Conservation (phyloP, 2,888 invertebrate species). For the Cremastinae sp. region DNA sequence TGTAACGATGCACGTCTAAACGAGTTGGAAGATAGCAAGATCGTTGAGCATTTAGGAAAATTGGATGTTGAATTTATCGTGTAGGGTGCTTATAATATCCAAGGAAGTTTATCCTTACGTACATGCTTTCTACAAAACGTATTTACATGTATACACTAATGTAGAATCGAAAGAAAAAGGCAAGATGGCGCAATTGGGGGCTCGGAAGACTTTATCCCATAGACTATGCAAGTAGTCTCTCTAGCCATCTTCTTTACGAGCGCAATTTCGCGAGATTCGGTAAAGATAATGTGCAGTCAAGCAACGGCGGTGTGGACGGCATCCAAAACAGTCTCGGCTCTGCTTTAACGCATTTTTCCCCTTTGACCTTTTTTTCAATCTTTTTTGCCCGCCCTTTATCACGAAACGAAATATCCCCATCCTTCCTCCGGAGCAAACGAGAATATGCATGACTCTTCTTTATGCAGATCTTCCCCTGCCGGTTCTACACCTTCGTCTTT, state of each 20-base stretch:
- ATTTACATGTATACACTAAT: conserved; percentile 7
- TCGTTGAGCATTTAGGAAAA: conserved; percentile 60
- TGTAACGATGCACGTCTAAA: conserved; percentile 35
- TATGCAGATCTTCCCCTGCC: conserved; percentile 42
- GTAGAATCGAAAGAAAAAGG: conserved; percentile 10
- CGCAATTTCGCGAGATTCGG: conserved; percentile 66
- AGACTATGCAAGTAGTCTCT: conserved; percentile 21
- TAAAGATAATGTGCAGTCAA: conserved; percentile 60
- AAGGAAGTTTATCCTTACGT: conserved; percentile 14
- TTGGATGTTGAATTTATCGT: conserved; percentile 66
- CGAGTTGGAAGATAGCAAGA: conserved; percentile 14
- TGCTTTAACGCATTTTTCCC: conserved; percentile 38
- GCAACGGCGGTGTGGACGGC: conserved; percentile 50
- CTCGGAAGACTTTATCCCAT: conserved; percentile 32
- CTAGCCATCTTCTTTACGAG: conserved; percentile 60
- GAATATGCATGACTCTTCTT: conserved; percentile 55
- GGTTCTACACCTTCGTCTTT: background rate
- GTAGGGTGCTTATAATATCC: conserved; percentile 54
- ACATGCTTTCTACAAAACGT: background rate
- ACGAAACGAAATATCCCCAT: conserved; percentile 35
- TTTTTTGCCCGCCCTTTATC: conserved; percentile 42
- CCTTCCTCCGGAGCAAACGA: conserved; percentile 19
- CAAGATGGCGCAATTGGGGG: conserved; percentile 18
- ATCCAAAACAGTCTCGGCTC: conserved; percentile 47
- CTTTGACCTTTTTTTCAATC: conserved; percentile 28